These are phyloP conservation scores for Menidia menidia DNA, from an alignment of 2,797 vertebrate genomes.

Conservation along the genomic window DNA sequence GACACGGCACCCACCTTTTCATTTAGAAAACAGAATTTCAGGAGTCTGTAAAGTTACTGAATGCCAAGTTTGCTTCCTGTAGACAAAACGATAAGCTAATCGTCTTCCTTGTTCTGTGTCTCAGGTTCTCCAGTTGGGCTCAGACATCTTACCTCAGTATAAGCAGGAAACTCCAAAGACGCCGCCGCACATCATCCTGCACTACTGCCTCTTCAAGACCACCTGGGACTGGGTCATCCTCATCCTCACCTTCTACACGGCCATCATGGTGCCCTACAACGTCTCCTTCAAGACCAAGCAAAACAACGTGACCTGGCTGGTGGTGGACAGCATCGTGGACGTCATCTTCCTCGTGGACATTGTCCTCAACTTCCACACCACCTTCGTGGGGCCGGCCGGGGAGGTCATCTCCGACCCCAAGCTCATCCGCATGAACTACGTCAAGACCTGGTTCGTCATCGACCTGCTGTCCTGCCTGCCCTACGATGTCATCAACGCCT, in stretches of 20 bases:
- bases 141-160: constrained; percentile 95
- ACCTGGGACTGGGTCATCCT: constrained; percentile 98
- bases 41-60: too few species aligned
- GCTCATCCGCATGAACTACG: constrained; percentile 95
- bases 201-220: constrained; percentile 97
- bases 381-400: constrained; percentile 93
- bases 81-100: too few species aligned
- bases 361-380: constrained; percentile 96
- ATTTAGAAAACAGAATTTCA: too few species aligned
- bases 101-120: not conserved
- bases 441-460: constrained; percentile 98
- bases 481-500: constrained; percentile 97
- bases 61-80: too few species aligned
- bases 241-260: constrained; percentile 96
- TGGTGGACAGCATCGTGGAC: constrained; percentile 95
- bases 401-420: constrained; percentile 97
- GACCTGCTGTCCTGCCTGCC: constrained; percentile 95
- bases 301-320: constrained; percentile 96
- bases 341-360: constrained; percentile 97
- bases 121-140: constrained; percentile 92
- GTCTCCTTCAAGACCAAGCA: constrained; percentile 97
- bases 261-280: constrained; percentile 97
- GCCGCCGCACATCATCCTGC: constrained; percentile 87
- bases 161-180: constrained; percentile 98
- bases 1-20: too few species aligned